Conservation (phyloP, 2,888 invertebrate genomes). For the Schizaphis graminum region DNA sequence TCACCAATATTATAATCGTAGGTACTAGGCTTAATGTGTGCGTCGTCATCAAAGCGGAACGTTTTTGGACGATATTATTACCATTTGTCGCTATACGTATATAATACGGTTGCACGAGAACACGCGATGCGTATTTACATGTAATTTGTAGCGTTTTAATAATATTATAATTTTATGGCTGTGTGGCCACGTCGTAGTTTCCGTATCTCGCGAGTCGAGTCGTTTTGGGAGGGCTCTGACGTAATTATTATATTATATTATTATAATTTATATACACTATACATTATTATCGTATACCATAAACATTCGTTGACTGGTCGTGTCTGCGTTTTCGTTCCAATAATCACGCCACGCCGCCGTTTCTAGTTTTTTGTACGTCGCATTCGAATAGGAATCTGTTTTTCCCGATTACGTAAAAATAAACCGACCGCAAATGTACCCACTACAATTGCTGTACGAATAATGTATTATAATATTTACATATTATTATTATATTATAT, state of each 20-base stretch:
- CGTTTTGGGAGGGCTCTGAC: background rate
- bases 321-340: background rate
- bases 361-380: background rate
- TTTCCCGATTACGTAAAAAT: background rate
- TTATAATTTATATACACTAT: no score
- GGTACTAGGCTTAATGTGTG: background rate
- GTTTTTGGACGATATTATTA: background rate
- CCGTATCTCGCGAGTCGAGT: background rate
- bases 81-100: background rate
- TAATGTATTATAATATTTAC: background rate
- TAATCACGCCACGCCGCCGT: background rate
- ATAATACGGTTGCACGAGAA: background rate
- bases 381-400: background rate
- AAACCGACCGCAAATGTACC: background rate
- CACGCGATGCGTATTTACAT: background rate
- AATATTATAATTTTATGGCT: background rate
- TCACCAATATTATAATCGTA: background rate
- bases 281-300: background rate
- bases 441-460: background rate
- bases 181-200: background rate
- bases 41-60: background rate
- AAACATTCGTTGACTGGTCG: background rate
- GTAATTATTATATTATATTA: background rate
- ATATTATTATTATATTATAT: background rate
- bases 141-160: background rate